A percentile compares a stretch with the other conserved stretches of the same genome.
phyloP scores from a whole-genome alignment of 2,797 vertebrate species.

The Chaenodraco wilsoni region DNA sequence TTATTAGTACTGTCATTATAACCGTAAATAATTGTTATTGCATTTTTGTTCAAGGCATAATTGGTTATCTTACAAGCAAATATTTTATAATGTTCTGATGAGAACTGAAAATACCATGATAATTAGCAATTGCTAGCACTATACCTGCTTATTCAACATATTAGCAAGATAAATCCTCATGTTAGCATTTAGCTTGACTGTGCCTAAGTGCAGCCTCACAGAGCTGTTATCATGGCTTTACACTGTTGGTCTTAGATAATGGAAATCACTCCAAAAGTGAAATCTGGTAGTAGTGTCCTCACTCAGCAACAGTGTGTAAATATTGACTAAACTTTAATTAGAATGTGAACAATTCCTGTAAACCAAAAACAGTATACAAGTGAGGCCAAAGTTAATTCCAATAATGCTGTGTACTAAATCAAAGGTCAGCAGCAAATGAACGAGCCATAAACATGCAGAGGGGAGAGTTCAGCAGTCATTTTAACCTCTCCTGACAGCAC shows the following conservation, averaged over 20 bases:
- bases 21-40: too few species aligned
- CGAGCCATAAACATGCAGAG: slow-evolving; percentile 14
- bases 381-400: background rate
- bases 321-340: too few species aligned
- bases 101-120: too few species aligned
- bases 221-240: background rate
- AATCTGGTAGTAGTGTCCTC: background rate
- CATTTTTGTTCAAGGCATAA: too few species aligned
- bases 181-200: background rate
- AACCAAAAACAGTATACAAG: background rate
- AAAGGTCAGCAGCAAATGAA: slow-evolving; percentile 2
- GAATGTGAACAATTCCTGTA: background rate
- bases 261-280: background rate
- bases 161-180: background rate
- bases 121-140: background rate
- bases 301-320: background rate
- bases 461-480: background rate
- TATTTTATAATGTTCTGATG: too few species aligned
- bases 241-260: background rate
- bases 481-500: slow-evolving; percentile 6
- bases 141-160: background rate
- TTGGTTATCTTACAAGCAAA: too few species aligned
- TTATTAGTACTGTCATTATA: too few species aligned
- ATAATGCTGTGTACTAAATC: background rate
- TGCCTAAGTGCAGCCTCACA: background rate